Percentiles rank a stretch among this genome's conserved stretches.
These are phyloP conservation scores for Parapsyche elsis DNA, from an alignment of 1,140 invertebrate genomes.

Conservation along the genomic window DNA sequence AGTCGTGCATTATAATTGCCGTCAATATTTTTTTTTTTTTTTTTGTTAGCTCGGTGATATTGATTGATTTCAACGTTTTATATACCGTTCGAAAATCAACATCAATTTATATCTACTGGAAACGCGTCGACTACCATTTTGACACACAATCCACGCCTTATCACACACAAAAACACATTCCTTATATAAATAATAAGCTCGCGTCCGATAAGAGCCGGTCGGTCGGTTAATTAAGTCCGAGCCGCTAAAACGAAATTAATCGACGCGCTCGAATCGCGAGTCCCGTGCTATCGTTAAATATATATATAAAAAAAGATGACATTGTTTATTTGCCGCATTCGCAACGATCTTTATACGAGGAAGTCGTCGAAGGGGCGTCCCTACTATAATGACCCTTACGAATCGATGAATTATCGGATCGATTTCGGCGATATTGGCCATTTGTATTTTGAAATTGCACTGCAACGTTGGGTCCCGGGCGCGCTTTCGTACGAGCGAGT, in stretches of 20 bases:
- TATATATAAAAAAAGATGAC: slow-evolving; percentile 25
- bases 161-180: neutral
- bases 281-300: slow-evolving; percentile 2
- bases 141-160: neutral
- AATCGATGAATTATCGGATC: slow-evolving; percentile 3
- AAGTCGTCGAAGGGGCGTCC: neutral
- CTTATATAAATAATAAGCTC: neutral
- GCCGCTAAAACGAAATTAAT: slow-evolving; percentile 34
- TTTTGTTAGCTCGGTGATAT: too few species aligned
- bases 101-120: too few species aligned
- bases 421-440: neutral
- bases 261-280: neutral
- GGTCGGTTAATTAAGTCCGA: slow-evolving; percentile 22
- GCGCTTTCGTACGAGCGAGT: too few species aligned
- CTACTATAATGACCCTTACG: neutral
- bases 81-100: too few species aligned
- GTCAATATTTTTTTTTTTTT: too few species aligned
- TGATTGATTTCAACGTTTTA: too few species aligned
- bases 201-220: neutral
- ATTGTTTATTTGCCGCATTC: slow-evolving; percentile 15
- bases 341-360: neutral
- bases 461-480: too few species aligned
- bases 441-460: neutral
- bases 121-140: neutral
- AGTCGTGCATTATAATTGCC: too few species aligned